These are phyloP conservation scores for Euzophera pinguis DNA, from an alignment of 2,888 invertebrate genomes.

Conservation along the genomic window DNA sequence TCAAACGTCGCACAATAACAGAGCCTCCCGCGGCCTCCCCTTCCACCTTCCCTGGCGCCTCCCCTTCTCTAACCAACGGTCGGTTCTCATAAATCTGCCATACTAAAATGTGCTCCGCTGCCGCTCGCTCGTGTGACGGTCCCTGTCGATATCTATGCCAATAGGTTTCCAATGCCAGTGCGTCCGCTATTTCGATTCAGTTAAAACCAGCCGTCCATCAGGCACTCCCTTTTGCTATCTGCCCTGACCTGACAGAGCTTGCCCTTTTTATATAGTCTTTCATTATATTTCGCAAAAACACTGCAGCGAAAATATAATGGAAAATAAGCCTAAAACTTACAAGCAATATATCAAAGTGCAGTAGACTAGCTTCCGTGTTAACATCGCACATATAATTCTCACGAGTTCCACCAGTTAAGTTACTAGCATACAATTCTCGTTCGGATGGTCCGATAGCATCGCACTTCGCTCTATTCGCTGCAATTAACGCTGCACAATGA, in stretches of 20 bases:
- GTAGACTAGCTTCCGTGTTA: conserved; percentile 35
- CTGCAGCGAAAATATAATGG: conserved; percentile 23
- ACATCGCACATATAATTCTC: conserved; percentile 41
- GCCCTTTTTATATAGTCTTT: conserved; percentile 34
- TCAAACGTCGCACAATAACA: conserved; percentile 78
- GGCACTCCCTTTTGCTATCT: conserved; percentile 40
- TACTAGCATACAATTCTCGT: conserved; percentile 55
- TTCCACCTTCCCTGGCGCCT: conserved; percentile 49
- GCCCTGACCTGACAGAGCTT: conserved; percentile 30
- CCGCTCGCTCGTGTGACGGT: conserved; percentile 52
- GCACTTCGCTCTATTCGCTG: conserved; percentile 68
- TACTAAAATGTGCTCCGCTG: conserved; percentile 64
- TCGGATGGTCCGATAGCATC: conserved; percentile 65
- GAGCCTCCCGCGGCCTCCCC: conserved; percentile 58
- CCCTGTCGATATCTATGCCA: conserved; percentile 61
- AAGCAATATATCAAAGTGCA: conserved; percentile 30
- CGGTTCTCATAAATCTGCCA: conserved; percentile 73
- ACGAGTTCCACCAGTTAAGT: conserved; percentile 37
- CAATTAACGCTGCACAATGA: conserved; percentile 76
- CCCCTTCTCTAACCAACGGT: conserved; percentile 56
- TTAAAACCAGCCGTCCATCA: conserved; percentile 39
- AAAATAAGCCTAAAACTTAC: conserved; percentile 13
- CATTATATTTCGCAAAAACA: conserved; percentile 36
- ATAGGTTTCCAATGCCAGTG: conserved; percentile 59
- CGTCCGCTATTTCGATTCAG: conserved; percentile 43